A percentile compares a stretch with the other conserved stretches of the same genome.
Evolutionary conservation across 2,888 invertebrate genomes (phyloP).

Genomic region (Stenichneumon culpator): DNA sequence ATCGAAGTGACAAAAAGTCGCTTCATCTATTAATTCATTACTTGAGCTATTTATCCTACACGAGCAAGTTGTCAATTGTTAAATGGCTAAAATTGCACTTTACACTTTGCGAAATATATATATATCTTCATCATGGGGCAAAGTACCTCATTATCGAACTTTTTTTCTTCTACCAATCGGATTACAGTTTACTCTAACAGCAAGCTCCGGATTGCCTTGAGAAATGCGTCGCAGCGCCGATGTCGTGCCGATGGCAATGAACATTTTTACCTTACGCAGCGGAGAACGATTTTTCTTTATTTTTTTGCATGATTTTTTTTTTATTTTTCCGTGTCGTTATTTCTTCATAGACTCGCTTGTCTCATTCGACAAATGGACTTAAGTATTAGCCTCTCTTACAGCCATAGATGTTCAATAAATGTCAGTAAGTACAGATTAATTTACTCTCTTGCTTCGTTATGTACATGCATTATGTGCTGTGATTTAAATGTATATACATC

Average conservation of each 20-base stretch:
- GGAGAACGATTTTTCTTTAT: conserved; percentile 5
- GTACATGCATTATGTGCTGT: conserved; percentile 54
- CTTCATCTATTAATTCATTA: neutral
- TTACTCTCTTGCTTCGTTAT: conserved; percentile 60
- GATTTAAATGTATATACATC: conserved; percentile 66
- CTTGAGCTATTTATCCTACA: conserved; percentile 21
- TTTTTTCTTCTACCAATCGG: neutral
- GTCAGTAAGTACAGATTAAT: conserved; percentile 76
- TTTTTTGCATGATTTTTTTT: neutral
- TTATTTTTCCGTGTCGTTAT: conserved; percentile 20
- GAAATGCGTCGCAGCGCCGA: neutral
- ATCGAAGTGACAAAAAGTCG: conserved; percentile 9
- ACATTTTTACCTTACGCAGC: neutral
- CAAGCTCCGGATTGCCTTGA: neutral
- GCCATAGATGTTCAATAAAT: conserved; percentile 74
- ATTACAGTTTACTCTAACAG: neutral
- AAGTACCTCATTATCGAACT: conserved; percentile 23
- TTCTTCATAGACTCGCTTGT: neutral
- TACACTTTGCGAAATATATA: conserved; percentile 17
- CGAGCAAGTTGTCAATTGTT: conserved; percentile 1
- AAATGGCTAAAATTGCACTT: conserved; percentile 18
- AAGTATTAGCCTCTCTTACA: conserved; percentile 74
- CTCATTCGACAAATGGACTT: conserved; percentile 23
- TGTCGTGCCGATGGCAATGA: neutral
- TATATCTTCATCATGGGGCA: conserved; percentile 17